A percentile compares a stretch with the other conserved stretches of the same genome.
These are phyloP conservation scores for Lampris incognitus DNA, from an alignment of 2,113 vertebrate species.

Conservation along the genomic window DNA sequence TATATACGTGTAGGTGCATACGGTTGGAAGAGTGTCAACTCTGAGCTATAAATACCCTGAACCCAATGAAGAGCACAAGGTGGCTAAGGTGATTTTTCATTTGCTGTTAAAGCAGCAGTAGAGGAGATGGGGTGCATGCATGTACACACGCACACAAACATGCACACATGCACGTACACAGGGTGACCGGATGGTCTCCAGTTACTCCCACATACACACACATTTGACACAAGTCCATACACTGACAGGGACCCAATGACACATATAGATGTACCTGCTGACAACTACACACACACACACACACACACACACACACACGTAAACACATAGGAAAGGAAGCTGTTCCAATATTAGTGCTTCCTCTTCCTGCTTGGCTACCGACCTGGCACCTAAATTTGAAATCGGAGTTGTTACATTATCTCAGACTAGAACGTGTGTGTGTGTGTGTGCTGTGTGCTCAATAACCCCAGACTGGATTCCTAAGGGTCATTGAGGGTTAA, in stretches of 20 bases:
- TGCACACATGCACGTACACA: background rate
- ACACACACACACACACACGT: conserved; percentile 25
- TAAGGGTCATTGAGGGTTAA: no score
- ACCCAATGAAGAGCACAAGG: conserved; percentile 86
- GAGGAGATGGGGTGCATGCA: conserved; percentile 51
- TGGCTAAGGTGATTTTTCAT: conserved; percentile 93
- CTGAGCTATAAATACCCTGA: conserved; percentile 92
- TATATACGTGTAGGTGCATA: background rate
- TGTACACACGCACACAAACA: conserved; percentile 21
- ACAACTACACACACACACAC: conserved; percentile 30
- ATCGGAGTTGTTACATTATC: conserved; percentile 35
- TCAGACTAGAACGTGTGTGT: conserved; percentile 4
- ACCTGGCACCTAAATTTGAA: conserved; percentile 28
- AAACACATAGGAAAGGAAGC: conserved; percentile 1
- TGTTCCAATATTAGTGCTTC: conserved; percentile 50
- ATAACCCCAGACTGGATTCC: no score
- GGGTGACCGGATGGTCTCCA: conserved; percentile 39
- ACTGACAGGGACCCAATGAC: conserved; percentile 31
- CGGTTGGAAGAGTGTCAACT: conserved; percentile 92
- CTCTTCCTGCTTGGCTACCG: conserved; percentile 59
- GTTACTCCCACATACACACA: conserved; percentile 36
- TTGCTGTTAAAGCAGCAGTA: conserved; percentile 80
- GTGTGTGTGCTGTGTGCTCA: background rate
- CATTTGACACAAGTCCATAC: conserved; percentile 55
- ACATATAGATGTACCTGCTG: background rate